Evolutionary conservation across 2,888 invertebrate species (phyloP), one percentile per base, ranked within the genome.

Genomic region (Zonitis immaculata): DNA sequence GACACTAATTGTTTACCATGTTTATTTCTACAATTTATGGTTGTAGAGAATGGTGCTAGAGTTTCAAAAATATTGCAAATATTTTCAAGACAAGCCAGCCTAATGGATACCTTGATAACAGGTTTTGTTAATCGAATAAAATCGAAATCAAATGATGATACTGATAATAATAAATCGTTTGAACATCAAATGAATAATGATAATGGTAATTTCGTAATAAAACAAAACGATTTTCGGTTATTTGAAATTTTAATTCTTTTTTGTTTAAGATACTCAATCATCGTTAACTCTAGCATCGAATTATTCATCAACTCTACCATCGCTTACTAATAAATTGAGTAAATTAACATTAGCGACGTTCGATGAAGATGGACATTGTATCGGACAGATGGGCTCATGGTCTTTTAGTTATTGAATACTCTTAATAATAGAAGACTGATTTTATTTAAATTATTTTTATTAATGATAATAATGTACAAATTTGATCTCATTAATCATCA

Each of bases 1-100:
- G 89, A 91, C 71, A 82, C 84, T 14, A 90, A 95, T 72, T 91
- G 93, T 69, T 79, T 94, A 62, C 95, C 95, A 7, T 95, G 95
- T 73, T 81, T 97, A 58, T 95, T 95, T 76, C 78, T 97, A 14
- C 95, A 96, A 78, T 94, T 94, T 73, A 83, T 86, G 76, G 84
- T 89, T 0, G 83, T 88, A 0, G 89, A 90, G 70, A 88, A 88
- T 63, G 87, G 88, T 8, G 78, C 87, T 16, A 77, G 87, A 42
- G 88, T 89, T 30, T 90, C 88, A 32, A 92, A 92, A 76, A 87
- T 94, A 67, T 78, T 94, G 43, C 80, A 86, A 79, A 82, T 86
- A 47, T 85, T 85, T 66, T 85, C 85, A 0, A 82, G 82, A 70
- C 88, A 88, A 79, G 90, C 91, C 28, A 82, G 86, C 58, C 87